Base-by-base conservation (phyloP, 2,797 vertebrate genomes). In the Gobio occitaniae region DNA sequence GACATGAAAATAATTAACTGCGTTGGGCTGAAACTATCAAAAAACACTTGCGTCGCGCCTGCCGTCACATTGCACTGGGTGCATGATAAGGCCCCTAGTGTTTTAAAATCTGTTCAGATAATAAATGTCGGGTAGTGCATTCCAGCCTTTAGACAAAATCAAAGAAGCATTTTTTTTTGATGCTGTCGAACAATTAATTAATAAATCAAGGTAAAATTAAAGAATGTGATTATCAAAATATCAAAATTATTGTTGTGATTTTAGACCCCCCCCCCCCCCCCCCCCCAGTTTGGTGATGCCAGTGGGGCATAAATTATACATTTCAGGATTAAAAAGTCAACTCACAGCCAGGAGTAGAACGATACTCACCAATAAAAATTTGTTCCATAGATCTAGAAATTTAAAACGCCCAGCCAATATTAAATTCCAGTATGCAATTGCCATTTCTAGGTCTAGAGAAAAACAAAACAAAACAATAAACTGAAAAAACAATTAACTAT, bases 371-470 rank as follows among this genome's bases (percentile, higher is more conserved):
- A 98, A 96, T 96, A 99, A 98, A 97, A 98, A 99, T 95, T 94
- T 98, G 96, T 99, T 99, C 98, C 98, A 99, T 94, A 99, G 95
- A 91, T 98, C 97, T 96, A 99, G 95, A 95, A 99, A 99, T 96
- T 99, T 99, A 96, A 99, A 99, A 96, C 97, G 96, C 95, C 98
- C 97, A 91, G 97, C 96, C 95, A 99, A 96, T 94, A 99, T 97
- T 98, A 99, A 98, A 97, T 99, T 99, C 98, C 98, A 99, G 95
- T 99, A 99, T 87, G 98, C 98, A 94, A 99, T 98, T 92, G 98
- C 98, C 98, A 99, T 99, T 96, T 99, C 98, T 97, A 99, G 97
- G 96, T 99, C 98, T 99, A 94, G 94, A 94, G 88, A 93, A 47
- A 91, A 15, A 87, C 32, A 78, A 36, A 69, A 50, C 15, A 59